Percentiles rank a stretch among this genome's conserved stretches.
Evolutionary conservation across 2,888 invertebrate species (phyloP).

Genomic region (Ganaspis brasiliensis): DNA sequence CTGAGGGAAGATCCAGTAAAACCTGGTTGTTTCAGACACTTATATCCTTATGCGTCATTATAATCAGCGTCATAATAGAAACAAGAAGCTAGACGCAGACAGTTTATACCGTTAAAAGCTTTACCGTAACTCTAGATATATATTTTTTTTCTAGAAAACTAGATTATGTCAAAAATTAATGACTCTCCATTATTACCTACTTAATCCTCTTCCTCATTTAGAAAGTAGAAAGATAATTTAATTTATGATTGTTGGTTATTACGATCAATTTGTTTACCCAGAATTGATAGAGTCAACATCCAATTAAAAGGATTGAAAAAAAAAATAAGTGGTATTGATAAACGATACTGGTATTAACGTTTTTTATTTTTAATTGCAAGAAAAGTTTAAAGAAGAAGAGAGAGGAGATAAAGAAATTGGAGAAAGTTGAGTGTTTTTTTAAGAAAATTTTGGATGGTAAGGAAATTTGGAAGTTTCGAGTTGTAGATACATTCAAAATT

Average conservation of each 20-base stretch:
- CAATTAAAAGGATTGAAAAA: neutral
- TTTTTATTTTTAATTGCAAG: too few species aligned
- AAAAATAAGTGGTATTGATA: too few species aligned
- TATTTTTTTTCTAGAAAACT: neutral
- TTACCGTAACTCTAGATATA: conserved; percentile 29
- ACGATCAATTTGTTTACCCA: conserved; percentile 6
- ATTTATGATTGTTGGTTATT: neutral
- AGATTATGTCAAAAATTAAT: conserved; percentile 26
- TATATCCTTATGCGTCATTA: conserved; percentile 28
- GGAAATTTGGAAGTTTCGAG: too few species aligned
- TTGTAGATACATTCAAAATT: too few species aligned
- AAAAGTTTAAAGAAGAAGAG: too few species aligned
- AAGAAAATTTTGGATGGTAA: too few species aligned
- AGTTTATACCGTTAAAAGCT: conserved; percentile 28
- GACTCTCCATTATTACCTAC: neutral
- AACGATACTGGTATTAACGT: too few species aligned
- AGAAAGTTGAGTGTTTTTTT: too few species aligned
- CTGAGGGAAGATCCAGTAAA: conserved; percentile 15
- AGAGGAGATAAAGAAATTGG: too few species aligned
- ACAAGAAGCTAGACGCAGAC: conserved; percentile 30
- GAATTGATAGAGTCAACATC: neutral
- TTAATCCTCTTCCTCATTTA: neutral
- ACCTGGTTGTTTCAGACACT: neutral
- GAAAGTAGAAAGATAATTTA: neutral
- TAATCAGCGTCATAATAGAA: conserved; percentile 31